Evolutionary conservation across 2,113 vertebrate species (phyloP).

Genomic region (Chionomys nivalis): DNA sequence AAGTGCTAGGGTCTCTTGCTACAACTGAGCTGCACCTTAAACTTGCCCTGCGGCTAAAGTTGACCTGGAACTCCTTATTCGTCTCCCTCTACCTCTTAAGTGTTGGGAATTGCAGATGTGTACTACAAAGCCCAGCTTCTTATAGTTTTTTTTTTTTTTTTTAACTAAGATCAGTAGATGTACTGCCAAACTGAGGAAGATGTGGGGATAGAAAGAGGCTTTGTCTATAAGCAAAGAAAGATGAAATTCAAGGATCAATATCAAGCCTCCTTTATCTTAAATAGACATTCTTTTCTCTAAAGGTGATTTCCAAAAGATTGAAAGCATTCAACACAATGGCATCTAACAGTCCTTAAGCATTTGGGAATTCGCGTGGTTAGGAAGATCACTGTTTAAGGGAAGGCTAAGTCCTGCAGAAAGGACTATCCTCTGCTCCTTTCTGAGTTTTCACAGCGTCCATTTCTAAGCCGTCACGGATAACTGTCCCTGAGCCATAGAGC

Average conservation of each 20-base stretch:
- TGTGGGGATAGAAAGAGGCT: neutral
- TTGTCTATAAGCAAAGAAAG: neutral
- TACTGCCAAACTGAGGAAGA: neutral
- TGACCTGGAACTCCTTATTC: too few relatives aligned
- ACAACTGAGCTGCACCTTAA: neutral
- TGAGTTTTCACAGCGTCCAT: neutral
- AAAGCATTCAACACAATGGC: neutral
- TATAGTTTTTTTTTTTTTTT: neutral
- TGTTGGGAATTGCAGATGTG: too few relatives aligned
- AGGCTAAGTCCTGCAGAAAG: neutral
- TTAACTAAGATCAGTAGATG: neutral
- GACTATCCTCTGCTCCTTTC: neutral
- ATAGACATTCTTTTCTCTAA: neutral
- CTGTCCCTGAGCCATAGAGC: neutral
- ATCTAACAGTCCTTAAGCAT: neutral
- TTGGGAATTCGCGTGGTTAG: neutral
- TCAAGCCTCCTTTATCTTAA: neutral
- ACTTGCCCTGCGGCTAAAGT: neutral
- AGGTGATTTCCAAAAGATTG: slow-evolving; percentile 26
- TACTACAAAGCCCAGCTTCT: neutral
- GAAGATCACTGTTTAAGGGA: slow-evolving; percentile 1
- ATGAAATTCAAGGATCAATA: neutral
- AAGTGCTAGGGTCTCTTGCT: neutral
- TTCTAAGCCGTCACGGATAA: neutral
- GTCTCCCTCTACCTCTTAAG: neutral